Base-by-base conservation (phyloP, 2,797 vertebrate genomes). In the Pogonophryne albipinna region DNA sequence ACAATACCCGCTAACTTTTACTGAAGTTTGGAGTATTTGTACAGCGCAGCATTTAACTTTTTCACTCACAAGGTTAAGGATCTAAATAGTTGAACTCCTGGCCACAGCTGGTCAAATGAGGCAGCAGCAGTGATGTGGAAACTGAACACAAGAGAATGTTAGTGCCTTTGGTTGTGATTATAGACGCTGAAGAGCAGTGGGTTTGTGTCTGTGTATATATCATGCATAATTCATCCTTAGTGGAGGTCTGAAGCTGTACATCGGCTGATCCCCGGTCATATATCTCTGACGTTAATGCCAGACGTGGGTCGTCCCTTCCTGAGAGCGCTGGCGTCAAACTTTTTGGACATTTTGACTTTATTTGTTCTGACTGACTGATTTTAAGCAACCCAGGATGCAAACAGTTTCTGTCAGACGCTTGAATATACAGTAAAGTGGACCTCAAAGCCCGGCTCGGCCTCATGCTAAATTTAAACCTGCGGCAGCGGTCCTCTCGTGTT, bases 391-490 rank as follows among this genome's bases (percentile, higher is more conserved):
- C 38, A 1, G 52, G 82, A 92, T 45, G 75, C 20, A 49, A 84
- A 85, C 69, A 65, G 44, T 73, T 64, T 79, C 80, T 85, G 91
- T 89, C 87, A 89, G 80, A 71, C 3, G 46, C 75, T 66, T 80
- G 47, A 27, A 87, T 46, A 83, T 90, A 90, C 82, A 87, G 87
- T 84, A 69, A 91, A 92, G 89, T 90, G 89, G 87, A 84, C 86
- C 60, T 87, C 78, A 66, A 84, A 84, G 64, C 66, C 44, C 7
- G 1, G 69, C 66, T 58, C 20, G 44, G 52, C 74, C 78, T 86
- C 71, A 74, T 80, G 74, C 91, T 89, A 91, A 88, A 92, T 93
- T 92, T 91, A 93, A 93, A 89, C 79, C 85, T 85, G 82, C 84
- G 74, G 83, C 80, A 53, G 83, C 13, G 45, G 46, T 76, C 66